These are phyloP conservation scores for Tetrao urogallus DNA, from an alignment of 2,113 vertebrate species.

Conservation along the genomic window DNA sequence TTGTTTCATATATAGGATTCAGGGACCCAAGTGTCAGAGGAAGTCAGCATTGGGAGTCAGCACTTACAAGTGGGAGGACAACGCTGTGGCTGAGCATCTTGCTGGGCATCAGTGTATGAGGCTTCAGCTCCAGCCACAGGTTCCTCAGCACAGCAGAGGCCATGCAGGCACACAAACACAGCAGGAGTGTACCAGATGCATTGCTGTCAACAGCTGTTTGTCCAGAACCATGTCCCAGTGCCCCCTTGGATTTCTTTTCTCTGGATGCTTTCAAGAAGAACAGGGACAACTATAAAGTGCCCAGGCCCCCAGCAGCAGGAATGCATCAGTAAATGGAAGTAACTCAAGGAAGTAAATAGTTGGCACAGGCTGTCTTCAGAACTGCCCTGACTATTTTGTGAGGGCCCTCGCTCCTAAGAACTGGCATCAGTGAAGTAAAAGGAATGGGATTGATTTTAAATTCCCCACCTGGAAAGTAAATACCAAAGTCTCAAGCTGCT, in stretches of 20 bases:
- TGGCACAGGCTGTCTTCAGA: background rate
- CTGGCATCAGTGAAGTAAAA: background rate
- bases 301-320: background rate
- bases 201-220: no score
- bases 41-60: background rate
- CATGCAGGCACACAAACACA: background rate
- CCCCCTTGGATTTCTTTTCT: no score
- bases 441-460: background rate
- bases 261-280: no score
- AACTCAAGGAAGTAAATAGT: background rate
- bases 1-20: fast-evolving
- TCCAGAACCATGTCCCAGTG: no score
- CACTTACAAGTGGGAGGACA: background rate
- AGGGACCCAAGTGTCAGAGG: background rate
- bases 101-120: background rate
- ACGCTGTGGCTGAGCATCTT: fast-evolving
- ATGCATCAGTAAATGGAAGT: background rate
- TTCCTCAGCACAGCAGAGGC: background rate
- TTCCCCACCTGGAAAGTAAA: background rate
- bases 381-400: background rate
- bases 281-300: no score
- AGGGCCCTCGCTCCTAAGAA: background rate
- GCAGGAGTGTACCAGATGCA: background rate
- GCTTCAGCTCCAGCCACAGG: background rate
- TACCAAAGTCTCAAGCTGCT: background rate